Conservation (phyloP, 1,140 invertebrate species). For the Thrips palmi region DNA sequence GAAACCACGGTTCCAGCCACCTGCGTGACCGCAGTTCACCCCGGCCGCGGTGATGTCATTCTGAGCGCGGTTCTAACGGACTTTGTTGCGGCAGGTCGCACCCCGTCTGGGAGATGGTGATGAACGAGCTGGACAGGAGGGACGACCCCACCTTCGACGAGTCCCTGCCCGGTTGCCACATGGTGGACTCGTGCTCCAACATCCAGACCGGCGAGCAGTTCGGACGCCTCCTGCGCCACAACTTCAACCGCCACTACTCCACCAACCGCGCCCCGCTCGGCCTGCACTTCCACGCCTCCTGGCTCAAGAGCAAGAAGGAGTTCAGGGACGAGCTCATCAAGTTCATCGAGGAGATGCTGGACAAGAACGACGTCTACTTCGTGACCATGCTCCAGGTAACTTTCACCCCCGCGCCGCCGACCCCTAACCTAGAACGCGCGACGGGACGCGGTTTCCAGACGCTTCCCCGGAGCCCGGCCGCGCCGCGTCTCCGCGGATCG, state of each 20-base stretch:
- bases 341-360: constrained; percentile 84
- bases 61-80: no score
- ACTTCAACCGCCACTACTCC: constrained; percentile 83
- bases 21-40: no score
- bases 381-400: constrained; percentile 70
- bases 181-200: constrained; percentile 86
- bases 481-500: no score
- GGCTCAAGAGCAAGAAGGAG: constrained; percentile 86
- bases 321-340: constrained; percentile 81
- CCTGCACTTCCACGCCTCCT: constrained; percentile 86
- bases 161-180: constrained; percentile 78
- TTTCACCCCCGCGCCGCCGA: no score
- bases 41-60: no score
- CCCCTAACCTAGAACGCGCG: no score
- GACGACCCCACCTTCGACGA: constrained; percentile 84
- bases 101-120: constrained; percentile 89
- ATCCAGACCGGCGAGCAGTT: constrained; percentile 79
- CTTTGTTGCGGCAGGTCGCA: no score
- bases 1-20: no score
- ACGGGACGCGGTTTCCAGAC: no score
- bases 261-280: constrained; percentile 87
- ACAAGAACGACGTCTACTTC: constrained; percentile 83
- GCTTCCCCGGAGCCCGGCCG: no score
- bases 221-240: constrained; percentile 69
- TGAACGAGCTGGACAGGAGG: constrained; percentile 83